Percentiles rank a stretch among this genome's conserved stretches.
Evolutionary conservation across 2,797 vertebrate species (phyloP).

Genomic region (Sebastolobus altivelis): DNA sequence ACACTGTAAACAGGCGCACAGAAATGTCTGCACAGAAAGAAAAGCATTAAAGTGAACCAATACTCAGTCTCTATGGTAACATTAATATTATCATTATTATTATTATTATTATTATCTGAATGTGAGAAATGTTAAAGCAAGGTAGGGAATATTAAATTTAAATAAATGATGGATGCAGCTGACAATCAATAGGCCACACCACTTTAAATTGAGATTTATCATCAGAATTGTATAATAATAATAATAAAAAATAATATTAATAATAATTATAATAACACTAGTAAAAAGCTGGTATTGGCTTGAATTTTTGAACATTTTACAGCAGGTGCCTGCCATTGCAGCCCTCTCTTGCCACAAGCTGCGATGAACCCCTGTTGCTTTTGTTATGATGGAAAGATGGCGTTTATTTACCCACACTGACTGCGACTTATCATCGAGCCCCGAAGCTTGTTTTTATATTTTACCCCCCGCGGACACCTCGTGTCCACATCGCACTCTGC

Average conservation of each 20-base stretch:
- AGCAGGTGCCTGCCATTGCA: conserved; percentile 73
- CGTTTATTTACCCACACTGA: conserved; percentile 83
- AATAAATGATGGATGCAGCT: conserved; percentile 16
- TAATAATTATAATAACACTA: conserved; percentile 60
- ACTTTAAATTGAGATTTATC: background rate
- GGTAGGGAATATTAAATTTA: background rate
- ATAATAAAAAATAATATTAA: conserved; percentile 29
- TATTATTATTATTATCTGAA: conserved; percentile 10
- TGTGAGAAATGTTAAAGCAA: background rate
- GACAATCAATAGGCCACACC: background rate
- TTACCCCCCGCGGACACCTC: conserved; percentile 47
- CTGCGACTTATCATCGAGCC: conserved; percentile 66
- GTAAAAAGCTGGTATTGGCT: conserved; percentile 58
- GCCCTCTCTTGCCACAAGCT: conserved; percentile 65
- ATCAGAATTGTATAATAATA: background rate
- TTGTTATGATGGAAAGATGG: conserved; percentile 87
- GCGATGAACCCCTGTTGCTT: conserved; percentile 80
- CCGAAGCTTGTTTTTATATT: conserved; percentile 40
- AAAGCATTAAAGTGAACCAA: conserved; percentile 58
- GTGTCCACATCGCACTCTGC: conserved; percentile 44
- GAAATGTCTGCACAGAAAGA: conserved; percentile 68
- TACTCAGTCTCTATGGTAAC: conserved; percentile 6
- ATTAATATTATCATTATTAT: conserved; percentile 44
- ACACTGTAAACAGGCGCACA: conserved; percentile 80
- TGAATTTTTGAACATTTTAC: conserved; percentile 42